Evolutionary conservation across 2,797 vertebrate genomes (phyloP).

Genomic region (Gymnodraco acuticeps): DNA sequence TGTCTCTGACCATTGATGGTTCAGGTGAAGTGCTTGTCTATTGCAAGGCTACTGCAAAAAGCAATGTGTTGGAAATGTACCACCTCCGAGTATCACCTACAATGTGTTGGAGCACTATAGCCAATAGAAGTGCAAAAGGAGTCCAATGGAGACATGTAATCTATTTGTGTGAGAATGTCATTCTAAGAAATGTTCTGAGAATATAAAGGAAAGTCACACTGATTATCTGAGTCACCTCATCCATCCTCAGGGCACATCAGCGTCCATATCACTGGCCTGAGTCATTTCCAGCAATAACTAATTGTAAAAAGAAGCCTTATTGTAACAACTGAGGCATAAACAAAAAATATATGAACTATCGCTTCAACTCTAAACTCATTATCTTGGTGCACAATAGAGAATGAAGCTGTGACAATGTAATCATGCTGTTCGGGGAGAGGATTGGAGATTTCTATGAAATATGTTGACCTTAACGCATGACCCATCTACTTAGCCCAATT

Average conservation of each 20-base stretch:
- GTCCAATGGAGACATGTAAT: background rate
- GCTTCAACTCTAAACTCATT: constrained; percentile 73
- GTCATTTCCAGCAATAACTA: constrained; percentile 35
- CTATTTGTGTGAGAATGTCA: background rate
- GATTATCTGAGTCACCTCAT: constrained; percentile 43
- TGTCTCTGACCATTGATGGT: too few species aligned
- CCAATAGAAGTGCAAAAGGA: too few species aligned
- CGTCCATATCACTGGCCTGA: constrained; percentile 9
- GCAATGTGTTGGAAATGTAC: too few species aligned
- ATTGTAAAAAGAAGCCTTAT: constrained; percentile 29
- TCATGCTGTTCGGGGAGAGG: constrained; percentile 51
- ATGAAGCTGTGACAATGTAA: constrained; percentile 75
- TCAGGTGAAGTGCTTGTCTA: too few species aligned
- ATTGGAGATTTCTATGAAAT: constrained; percentile 68
- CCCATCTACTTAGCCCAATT: constrained; percentile 69
- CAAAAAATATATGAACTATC: constrained; percentile 65
- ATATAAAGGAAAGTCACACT: constrained; percentile 19
- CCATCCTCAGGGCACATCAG: constrained; percentile 45
- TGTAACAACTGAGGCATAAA: constrained; percentile 42
- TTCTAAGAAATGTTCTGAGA: background rate
- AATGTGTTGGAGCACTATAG: too few species aligned
- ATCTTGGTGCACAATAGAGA: constrained; percentile 67
- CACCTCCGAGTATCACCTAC: too few species aligned
- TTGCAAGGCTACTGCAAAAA: too few species aligned
- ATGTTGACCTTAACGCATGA: constrained; percentile 75